Evolutionary conservation across 1,140 invertebrate species (phyloP).

Genomic region (Panagrolaimus sp.): DNA sequence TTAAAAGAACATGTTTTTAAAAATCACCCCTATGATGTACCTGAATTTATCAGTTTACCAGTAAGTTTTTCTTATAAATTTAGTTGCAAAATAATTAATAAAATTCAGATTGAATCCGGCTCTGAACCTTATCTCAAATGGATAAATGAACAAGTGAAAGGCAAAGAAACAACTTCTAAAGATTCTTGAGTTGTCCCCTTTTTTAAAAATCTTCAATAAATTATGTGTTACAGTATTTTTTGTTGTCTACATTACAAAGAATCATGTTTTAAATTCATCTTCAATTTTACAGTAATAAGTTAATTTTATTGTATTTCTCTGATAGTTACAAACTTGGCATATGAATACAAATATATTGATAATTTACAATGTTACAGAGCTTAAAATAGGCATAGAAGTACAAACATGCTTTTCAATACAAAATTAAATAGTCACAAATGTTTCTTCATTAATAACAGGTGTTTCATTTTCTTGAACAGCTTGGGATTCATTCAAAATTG

Average conservation of each 20-base stretch:
- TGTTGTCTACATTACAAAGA: no score
- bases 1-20: constrained; percentile 31
- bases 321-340: neutral
- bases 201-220: no score
- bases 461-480: neutral
- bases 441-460: no score
- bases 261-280: no score
- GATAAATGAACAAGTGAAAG: constrained; percentile 26
- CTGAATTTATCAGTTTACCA: constrained; percentile 37
- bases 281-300: neutral
- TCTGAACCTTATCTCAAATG: constrained; percentile 36
- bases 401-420: no score
- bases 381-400: no score
- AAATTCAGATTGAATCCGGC: constrained; percentile 34
- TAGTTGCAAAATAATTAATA: constrained; percentile 19
- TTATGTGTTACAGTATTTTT: no score
- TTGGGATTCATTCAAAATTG: neutral
- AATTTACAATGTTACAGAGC: no score
- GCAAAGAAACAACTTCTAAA: constrained; percentile 11
- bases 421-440: no score
- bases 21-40: constrained; percentile 39
- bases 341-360: no score
- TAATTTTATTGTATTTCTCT: no score
- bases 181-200: no score
- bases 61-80: constrained; percentile 18